Conservation (phyloP, 2,888 invertebrate genomes). For the Gasteruption jaculator region DNA sequence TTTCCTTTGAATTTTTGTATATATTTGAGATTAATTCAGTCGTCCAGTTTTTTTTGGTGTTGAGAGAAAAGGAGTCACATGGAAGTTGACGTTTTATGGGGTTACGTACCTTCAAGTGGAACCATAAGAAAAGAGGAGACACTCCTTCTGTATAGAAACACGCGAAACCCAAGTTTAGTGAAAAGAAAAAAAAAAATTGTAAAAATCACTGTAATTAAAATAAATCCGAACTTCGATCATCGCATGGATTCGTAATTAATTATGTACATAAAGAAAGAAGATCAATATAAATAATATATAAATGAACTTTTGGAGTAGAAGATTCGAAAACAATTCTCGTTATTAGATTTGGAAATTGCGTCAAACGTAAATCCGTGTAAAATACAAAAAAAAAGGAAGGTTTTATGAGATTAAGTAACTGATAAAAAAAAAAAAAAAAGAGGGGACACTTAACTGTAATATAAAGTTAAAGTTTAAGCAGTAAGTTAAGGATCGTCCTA, state of each 20-base stretch:
- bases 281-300: constrained; percentile 3
- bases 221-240: constrained; percentile 2
- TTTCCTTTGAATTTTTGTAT: too few relatives aligned
- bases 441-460: constrained; percentile 5
- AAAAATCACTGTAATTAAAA: constrained; percentile 9
- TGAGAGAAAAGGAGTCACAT: not conserved
- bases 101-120: too few relatives aligned
- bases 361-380: constrained; percentile 5
- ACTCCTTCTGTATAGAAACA: too few relatives aligned
- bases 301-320: too few relatives aligned
- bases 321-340: constrained; percentile 16
- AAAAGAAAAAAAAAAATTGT: constrained; percentile 3
- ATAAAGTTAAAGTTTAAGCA: too few relatives aligned
- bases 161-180: too few relatives aligned
- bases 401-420: constrained; percentile 1
- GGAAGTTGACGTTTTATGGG: not conserved
- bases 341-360: constrained; percentile 16
- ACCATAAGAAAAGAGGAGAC: too few relatives aligned
- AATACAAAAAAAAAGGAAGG: constrained; percentile 1
- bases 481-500: too few relatives aligned
- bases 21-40: too few relatives aligned
- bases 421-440: constrained; percentile 2
- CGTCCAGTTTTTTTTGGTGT: too few relatives aligned
- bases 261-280: constrained; percentile 7
- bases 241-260: constrained; percentile 10